These are phyloP conservation scores for Drosophila tristis DNA, from an alignment of 1,140 invertebrate species.

Conservation along the genomic window DNA sequence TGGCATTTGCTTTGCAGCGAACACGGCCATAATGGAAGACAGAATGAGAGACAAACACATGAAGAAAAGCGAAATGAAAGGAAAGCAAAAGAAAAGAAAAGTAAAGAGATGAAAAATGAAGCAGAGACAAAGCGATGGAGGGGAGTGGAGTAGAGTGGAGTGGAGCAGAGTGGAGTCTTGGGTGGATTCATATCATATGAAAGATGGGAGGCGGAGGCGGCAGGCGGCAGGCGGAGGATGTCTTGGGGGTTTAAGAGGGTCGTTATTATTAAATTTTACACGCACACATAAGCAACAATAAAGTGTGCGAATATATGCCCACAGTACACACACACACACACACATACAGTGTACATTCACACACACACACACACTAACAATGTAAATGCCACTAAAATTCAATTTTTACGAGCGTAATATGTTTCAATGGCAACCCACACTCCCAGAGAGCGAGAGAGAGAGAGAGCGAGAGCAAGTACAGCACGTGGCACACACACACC, in stretches of 20 bases:
- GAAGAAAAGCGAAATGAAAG: slow-evolving; percentile 5
- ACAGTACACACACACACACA: slow-evolving; percentile 46
- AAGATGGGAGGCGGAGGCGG: too few relatives aligned
- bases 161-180: slow-evolving; percentile 34
- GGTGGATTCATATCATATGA: slow-evolving; percentile 16
- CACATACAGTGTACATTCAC: slow-evolving; percentile 8
- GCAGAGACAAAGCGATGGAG: background rate
- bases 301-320: slow-evolving; percentile 71
- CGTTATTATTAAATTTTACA: slow-evolving; percentile 82
- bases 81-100: background rate
- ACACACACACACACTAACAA: slow-evolving; percentile 25
- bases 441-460: slow-evolving; percentile 3
- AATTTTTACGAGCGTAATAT: slow-evolving; percentile 81
- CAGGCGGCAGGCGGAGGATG: slow-evolving; percentile 29
- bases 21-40: slow-evolving; percentile 10
- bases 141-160: background rate
- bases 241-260: slow-evolving; percentile 72
- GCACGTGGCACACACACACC: slow-evolving; percentile 24
- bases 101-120: background rate
- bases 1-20: background rate
- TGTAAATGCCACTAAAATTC: slow-evolving; percentile 75
- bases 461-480: background rate
- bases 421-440: slow-evolving; percentile 77
- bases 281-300: slow-evolving; percentile 58
- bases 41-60: slow-evolving; percentile 26